Base-by-base conservation (phyloP, 2,888 invertebrate genomes). In the Dromius quadrimaculatus region DNA sequence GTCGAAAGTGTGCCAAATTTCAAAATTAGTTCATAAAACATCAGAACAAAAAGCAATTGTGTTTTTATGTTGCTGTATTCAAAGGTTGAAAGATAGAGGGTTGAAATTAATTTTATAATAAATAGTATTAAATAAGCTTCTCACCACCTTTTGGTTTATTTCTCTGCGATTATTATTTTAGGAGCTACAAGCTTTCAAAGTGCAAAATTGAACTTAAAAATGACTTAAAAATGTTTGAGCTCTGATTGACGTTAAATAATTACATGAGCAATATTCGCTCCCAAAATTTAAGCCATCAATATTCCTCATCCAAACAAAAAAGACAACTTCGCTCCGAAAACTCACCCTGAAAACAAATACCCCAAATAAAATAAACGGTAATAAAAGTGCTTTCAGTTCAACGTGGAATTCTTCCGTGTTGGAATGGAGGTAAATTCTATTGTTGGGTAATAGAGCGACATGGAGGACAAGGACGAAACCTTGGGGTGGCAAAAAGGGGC, bases 371-470 rank as follows among this genome's bases (percentile, higher is more conserved):
- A 68, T 68, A 68, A 59, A 54, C 68, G 68, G 43, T 59, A 68
- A 57, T 68, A 68, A 68, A 68, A 68, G 57, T 43, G 68, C 68
- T 57, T 68, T 68, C 59, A 68, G 68, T 68, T 32, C 28, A 13
- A 68, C 43, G 68, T 68, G 57, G 28, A 68, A 63, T 63, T 63
- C 28, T 63, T 63, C 63, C 63, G 63, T 20, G 22, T 36, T 20
- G 13, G 38, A 61, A 62, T 62, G 19, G 36, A 13, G 11, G 19
- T 8, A 41, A 22, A 62, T 62, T 62, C 62, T 41, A 62, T 62
- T 62, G 41, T 43, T 43, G 62, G 38, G 36, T 22, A 62, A 62
- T 41, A 59, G 19, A 23, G 61, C 47, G 54, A 22, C 28, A 22
- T 8, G 15, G 15, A 15, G 41, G 6, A 36, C 9, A 36, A 11